These are phyloP conservation scores for Odontamblyopus lacepedii DNA, from an alignment of 2,797 vertebrate genomes.

Conservation along the genomic window DNA sequence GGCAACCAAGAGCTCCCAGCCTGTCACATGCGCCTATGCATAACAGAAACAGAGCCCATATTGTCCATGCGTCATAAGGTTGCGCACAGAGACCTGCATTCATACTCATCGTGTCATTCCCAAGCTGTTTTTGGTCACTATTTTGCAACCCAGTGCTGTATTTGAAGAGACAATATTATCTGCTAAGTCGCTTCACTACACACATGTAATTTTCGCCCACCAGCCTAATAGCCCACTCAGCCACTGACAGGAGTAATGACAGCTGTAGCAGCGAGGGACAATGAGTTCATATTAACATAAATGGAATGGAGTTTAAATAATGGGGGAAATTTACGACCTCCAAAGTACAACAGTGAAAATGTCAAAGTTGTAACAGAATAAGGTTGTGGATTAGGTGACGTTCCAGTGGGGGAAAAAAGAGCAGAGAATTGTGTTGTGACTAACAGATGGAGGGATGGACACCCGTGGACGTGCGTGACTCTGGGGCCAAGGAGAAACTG, in stretches of 20 bases:
- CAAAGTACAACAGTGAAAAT: conserved; percentile 4
- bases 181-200: conserved; percentile 39
- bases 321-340: conserved; percentile 9
- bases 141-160: conserved; percentile 41
- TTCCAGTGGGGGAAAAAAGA: conserved; percentile 47
- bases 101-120: conserved; percentile 47
- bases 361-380: conserved; percentile 4
- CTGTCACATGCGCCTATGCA: conserved; percentile 54
- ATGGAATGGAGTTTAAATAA: conserved; percentile 19
- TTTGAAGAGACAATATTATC: conserved; percentile 71
- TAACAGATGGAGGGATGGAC: conserved; percentile 66
- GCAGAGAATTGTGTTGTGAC: conserved; percentile 50
- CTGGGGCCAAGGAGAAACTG: conserved; percentile 53
- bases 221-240: conserved; percentile 46
- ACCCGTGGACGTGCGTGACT: conserved; percentile 54
- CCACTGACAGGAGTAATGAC: conserved; percentile 41
- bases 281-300: conserved; percentile 19
- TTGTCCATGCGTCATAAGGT: conserved; percentile 55
- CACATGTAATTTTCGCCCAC: conserved; percentile 43
- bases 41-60: conserved; percentile 50
- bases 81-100: conserved; percentile 42
- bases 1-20: conserved; percentile 51
- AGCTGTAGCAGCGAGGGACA: conserved; percentile 28
- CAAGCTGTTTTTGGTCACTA: conserved; percentile 63
- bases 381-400: conserved; percentile 14